phyloP scores from a whole-genome alignment of 1,140 invertebrate species.

The Drepana arcuata region DNA sequence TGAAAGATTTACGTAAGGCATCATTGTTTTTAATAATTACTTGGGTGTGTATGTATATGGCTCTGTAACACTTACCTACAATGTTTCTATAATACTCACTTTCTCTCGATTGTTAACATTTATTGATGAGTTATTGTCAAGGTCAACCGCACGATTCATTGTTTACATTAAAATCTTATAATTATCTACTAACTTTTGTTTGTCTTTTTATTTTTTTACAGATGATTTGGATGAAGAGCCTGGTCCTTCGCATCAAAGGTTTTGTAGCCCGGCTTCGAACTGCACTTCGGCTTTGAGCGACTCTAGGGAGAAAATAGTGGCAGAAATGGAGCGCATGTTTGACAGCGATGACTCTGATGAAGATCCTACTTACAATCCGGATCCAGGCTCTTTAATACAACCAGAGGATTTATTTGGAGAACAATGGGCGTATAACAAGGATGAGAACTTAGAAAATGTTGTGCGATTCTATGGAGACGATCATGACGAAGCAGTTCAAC shows the following conservation, averaged over 20 bases:
- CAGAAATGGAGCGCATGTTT: conserved; percentile 7
- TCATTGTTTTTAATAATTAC: background rate
- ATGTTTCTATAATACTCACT: too few species aligned
- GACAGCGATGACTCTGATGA: conserved; percentile 7
- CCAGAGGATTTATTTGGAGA: conserved; percentile 3
- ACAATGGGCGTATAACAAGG: background rate
- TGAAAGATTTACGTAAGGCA: too few species aligned
- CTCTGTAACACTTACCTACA: too few species aligned
- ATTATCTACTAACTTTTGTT: too few species aligned
- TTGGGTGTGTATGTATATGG: background rate
- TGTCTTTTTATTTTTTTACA: too few species aligned
- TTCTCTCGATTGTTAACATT: too few species aligned
- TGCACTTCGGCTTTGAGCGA: background rate
- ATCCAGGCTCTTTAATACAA: conserved; percentile 1
- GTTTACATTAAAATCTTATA: too few species aligned
- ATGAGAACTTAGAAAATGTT: background rate
- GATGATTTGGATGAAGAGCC: conserved; percentile 1
- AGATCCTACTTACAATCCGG: conserved; percentile 5
- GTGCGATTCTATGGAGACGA: background rate
- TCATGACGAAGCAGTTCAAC: background rate
- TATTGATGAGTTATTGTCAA: too few species aligned
- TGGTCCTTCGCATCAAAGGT: background rate
- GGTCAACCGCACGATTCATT: too few species aligned
- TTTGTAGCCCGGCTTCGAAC: conserved; percentile 1
- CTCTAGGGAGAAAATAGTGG: conserved; percentile 2